phyloP scores from a whole-genome alignment of 2,888 invertebrate species.

The Amiota minor region DNA sequence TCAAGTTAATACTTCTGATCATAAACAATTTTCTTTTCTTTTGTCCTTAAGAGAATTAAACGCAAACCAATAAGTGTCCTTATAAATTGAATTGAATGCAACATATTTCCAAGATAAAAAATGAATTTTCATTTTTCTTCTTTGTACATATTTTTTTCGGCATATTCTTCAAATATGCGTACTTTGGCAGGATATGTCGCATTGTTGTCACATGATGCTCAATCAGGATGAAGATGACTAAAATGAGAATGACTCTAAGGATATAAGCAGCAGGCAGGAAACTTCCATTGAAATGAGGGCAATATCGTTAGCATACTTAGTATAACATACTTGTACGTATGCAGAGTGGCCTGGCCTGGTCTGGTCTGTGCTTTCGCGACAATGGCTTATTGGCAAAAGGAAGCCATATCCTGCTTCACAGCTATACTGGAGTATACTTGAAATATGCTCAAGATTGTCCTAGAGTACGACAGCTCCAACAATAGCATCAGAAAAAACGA shows the following conservation, averaged over 20 bases:
- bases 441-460: conserved; percentile 27
- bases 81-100: conserved; percentile 5
- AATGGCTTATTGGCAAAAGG: conserved; percentile 6
- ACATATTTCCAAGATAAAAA: conserved; percentile 22
- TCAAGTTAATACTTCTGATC: too few relatives aligned
- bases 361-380: not conserved
- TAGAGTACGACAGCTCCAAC: not conserved
- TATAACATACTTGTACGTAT: not conserved
- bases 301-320: not conserved
- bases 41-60: conserved; percentile 27
- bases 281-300: not conserved
- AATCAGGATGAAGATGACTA: conserved; percentile 36
- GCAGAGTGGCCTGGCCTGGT: too few relatives aligned
- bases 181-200: conserved; percentile 47
- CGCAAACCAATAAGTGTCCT: conserved; percentile 41
- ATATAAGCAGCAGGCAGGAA: not conserved
- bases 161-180: conserved; percentile 14
- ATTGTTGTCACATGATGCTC: conserved; percentile 51
- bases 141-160: not conserved
- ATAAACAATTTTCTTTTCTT: too few relatives aligned
- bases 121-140: conserved; percentile 14
- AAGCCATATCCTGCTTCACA: conserved; percentile 23
- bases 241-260: not conserved
- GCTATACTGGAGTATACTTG: conserved; percentile 29
- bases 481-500: not conserved